These are phyloP conservation scores for Drosophila obscura DNA, from an alignment of 1,140 invertebrate genomes.

Conservation along the genomic window DNA sequence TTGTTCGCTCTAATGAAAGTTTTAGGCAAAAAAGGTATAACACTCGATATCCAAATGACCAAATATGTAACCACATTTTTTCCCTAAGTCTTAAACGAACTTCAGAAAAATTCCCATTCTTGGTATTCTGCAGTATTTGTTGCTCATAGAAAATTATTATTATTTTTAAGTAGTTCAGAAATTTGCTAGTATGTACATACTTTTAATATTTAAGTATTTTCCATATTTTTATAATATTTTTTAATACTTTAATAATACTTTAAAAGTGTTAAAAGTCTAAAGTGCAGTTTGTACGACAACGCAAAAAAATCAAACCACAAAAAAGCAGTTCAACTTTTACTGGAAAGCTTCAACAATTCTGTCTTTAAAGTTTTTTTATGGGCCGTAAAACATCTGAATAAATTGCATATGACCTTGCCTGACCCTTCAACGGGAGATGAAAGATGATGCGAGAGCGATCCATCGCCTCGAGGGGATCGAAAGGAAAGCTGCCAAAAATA, in stretches of 20 bases:
- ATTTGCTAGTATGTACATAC: background rate
- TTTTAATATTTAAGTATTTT: background rate
- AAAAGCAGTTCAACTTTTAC: constrained; percentile 29
- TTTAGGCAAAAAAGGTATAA: background rate
- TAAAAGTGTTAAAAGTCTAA: constrained; percentile 1
- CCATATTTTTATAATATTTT: background rate
- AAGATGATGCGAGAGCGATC: constrained; percentile 4
- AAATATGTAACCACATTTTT: too few relatives aligned
- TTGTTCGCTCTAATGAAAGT: background rate
- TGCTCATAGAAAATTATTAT: background rate
- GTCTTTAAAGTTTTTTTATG: background rate
- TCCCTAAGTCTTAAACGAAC: too few relatives aligned
- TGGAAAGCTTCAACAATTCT: constrained; percentile 7
- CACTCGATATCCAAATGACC: too few relatives aligned
- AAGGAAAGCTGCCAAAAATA: constrained; percentile 45
- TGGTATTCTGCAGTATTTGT: too few relatives aligned
- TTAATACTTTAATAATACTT: too few relatives aligned
- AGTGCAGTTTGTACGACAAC: constrained; percentile 26
- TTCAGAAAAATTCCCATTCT: too few relatives aligned
- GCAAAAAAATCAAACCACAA: constrained; percentile 2
- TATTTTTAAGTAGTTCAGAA: background rate
- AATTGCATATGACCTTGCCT: constrained; percentile 44
- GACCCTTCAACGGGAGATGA: constrained; percentile 21
- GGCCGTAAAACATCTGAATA: constrained; percentile 14
- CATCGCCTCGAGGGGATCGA: constrained; percentile 9